A percentile compares a stretch with the other conserved stretches of the same genome.
Conservation (phyloP, 2,888 invertebrate species). For the Chydorus sphaericus region DNA sequence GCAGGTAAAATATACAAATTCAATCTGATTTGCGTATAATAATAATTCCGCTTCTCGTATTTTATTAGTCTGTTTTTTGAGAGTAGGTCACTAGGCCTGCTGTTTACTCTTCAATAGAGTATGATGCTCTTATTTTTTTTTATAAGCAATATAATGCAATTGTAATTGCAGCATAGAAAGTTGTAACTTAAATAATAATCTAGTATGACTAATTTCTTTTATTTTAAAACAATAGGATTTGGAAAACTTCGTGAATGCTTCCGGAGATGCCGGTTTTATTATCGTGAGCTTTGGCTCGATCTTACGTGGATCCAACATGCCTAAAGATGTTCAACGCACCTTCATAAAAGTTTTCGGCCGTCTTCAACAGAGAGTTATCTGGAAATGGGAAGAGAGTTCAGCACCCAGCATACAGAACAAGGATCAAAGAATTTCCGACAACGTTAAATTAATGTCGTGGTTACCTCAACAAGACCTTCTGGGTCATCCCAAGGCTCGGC, state of each 20-base stretch:
- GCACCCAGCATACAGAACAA: constrained; percentile 20
- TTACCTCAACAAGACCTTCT: constrained; percentile 44
- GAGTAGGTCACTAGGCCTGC: no score
- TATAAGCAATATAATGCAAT: no score
- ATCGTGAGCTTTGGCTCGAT: constrained; percentile 15
- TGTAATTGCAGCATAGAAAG: no score
- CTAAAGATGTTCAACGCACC: background rate
- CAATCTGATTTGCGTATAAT: no score
- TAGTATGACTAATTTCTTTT: background rate
- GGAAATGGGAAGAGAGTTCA: constrained; percentile 22
- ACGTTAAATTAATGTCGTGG: constrained; percentile 59
- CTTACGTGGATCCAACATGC: constrained; percentile 2
- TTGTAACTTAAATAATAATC: no score
- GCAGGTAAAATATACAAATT: no score
- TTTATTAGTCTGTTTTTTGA: no score
- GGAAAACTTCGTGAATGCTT: constrained; percentile 40
- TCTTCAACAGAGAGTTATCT: constrained; percentile 14
- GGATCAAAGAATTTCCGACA: constrained; percentile 28
- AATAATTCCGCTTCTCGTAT: no score
- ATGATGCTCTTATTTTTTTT: no score
- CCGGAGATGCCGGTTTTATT: constrained; percentile 13
- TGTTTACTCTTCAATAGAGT: no score
- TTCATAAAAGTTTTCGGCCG: constrained; percentile 11
- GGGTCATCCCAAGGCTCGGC: constrained; percentile 61
- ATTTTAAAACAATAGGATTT: constrained; percentile 37